Percentiles rank a stretch among this genome's conserved stretches.
Evolutionary conservation across 2,113 vertebrate genomes (phyloP).

Genomic region (Penelope pileata): DNA sequence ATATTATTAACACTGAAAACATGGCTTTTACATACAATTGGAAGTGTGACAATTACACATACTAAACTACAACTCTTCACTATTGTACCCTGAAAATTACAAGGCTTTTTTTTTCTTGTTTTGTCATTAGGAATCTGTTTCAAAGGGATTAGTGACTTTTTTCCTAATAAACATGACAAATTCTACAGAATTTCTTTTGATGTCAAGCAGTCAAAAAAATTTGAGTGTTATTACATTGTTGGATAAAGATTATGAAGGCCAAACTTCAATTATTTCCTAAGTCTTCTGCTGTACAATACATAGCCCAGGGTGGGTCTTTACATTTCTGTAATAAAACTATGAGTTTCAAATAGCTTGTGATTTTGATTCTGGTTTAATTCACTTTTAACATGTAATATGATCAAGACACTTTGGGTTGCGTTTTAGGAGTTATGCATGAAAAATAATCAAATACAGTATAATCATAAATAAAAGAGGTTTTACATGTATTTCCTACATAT

Average conservation of each 20-base stretch:
- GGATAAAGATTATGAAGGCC: slow-evolving; percentile 18
- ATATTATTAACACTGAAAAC: neutral
- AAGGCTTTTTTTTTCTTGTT: neutral
- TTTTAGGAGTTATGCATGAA: slow-evolving; percentile 34
- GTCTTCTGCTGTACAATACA: slow-evolving; percentile 11
- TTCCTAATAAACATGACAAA: neutral
- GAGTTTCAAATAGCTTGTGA: slow-evolving; percentile 19
- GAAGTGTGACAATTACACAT: neutral
- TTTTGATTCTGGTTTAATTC: neutral
- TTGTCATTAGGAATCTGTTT: neutral
- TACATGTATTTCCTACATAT: neutral
- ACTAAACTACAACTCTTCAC: neutral
- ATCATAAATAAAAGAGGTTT: neutral
- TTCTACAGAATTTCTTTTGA: slow-evolving; percentile 2
- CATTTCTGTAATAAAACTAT: slow-evolving; percentile 17
- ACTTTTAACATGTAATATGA: slow-evolving; percentile 40
- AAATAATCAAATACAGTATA: slow-evolving; percentile 28
- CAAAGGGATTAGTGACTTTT: neutral
- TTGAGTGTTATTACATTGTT: neutral
- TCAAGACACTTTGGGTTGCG: neutral
- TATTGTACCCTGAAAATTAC: neutral
- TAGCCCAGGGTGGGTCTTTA: slow-evolving; percentile 14
- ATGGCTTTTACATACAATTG: neutral
- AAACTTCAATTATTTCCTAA: slow-evolving; percentile 35
- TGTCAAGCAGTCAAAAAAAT: neutral